Base-by-base conservation (phyloP, 2,797 vertebrate genomes). In the Pyrocephalus nanus region DNA sequence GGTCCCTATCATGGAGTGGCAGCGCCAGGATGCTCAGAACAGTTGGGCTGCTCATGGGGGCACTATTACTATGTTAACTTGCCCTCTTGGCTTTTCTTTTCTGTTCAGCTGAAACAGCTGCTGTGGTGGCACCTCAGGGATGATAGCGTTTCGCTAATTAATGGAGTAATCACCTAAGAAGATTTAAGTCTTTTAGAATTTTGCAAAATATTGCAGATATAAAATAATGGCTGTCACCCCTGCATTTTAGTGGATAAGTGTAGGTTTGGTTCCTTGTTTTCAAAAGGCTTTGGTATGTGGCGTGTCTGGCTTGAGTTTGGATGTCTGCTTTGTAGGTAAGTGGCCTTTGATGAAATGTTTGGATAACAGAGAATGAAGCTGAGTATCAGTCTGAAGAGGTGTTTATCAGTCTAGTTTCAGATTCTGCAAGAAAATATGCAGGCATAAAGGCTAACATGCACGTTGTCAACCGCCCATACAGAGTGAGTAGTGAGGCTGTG, bases 321-420 rank as follows among this genome's bases (percentile, higher is more conserved):
- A 71, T 83, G 58, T 72, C 64, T 88, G 73, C 90, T 86, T 65
- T 82, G 82, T 76, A 81, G 72, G 47, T 86, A 84, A 81, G 70
- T 53, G 70, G 48, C 79, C 57, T 94, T 86, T 88, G 77, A 84
- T 94, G 34, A 82, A 91, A 79, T 74, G 67, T 91, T 91, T 90
- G 86, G 81, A 55, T 91, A 91, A 53, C 66, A 53, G 83, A 86
- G 87, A 93, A 55, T 47, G 48, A 81, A 78, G 61, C 50, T 51
- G 69, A 88, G 66, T 48, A 76, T 71, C 73, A 79, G 48, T 82
- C 34, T 84, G 88, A 88, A 88, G 80, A 93, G 58, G 66, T 84
- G 70, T 89, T 93, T 88, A 75, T 76, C 90, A 58, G 45, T 75
- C 82, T 86, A 45, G 40, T 88, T 93, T 95, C 73, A 86, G 57